Base-by-base conservation (phyloP, 2,113 vertebrate species). In the Cephalopterus ornatus region DNA sequence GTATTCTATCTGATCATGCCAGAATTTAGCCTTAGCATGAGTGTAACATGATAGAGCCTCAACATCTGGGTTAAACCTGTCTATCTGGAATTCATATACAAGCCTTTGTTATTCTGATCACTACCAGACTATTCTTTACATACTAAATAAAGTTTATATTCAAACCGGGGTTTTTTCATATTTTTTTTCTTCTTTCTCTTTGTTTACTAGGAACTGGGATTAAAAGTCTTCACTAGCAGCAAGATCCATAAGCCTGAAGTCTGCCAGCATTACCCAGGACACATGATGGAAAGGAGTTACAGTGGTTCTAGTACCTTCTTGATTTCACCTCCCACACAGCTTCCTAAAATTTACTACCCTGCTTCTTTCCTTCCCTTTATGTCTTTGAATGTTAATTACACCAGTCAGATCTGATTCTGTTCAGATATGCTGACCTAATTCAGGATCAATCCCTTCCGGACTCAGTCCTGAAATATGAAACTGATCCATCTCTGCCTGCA, bases 191-290 rank as follows among this genome's bases (percentile, higher is more conserved):
- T 39, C 27, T 95, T 58, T 94, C 92, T 58, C 58, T 96, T 95
- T 97, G 37, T 74, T 97, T 97, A 70, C 62, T 80, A 98, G 98
- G 92, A 89, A 41, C 86, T 98, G 93, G 96, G 97, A 85, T 97
- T 98, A 88, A 98, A 95, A 85, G 97, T 96, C 79, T 97, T 98
- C 63, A 98, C 98, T 44, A 98, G 97, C 85, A 92, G 92, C 89
- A 96, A 97, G 88, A 97, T 98, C 92, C 92, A 58, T 53, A 98
- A 97, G 74, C 97, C 97, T 85, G 88, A 95, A 89, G 44, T 95
- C 85, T 97, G 97, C 85, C 70, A 87, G 41, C 61, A 76, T 84
- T 85, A 93, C 27, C 65, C 93, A 67, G 82, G 53, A 72, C 82
- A 88, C 78, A 83, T 95, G 80, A 95, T 94, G 85, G 93, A 96